Percentiles rank a stretch among this genome's conserved stretches.
These are phyloP conservation scores for Ditylenchus dipsaci DNA, from an alignment of 1,140 invertebrate species.

Conservation along the genomic window DNA sequence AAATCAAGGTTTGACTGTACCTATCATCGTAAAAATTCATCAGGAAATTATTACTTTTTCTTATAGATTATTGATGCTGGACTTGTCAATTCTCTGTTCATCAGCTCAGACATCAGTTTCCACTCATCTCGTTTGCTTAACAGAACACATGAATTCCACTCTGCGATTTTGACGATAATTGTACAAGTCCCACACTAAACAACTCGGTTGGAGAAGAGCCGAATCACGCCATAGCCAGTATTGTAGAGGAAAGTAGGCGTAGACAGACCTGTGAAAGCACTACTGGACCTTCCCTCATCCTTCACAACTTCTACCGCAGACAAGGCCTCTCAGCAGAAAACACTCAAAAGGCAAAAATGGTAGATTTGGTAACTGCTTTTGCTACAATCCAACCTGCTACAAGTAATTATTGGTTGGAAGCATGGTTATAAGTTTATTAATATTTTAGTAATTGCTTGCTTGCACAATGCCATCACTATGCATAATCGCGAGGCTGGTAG, in stretches of 20 bases:
- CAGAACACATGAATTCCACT: conserved; percentile 51
- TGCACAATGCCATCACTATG: conserved; percentile 70
- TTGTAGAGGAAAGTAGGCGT: not conserved
- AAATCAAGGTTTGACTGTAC: no score
- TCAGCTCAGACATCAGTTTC: conserved; percentile 48
- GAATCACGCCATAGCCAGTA: not conserved
- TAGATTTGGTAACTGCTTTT: conserved; percentile 46
- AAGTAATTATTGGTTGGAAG: conserved; percentile 13
- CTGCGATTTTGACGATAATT: conserved; percentile 14
- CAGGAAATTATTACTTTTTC: conserved; percentile 4
- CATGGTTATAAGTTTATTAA: no score
- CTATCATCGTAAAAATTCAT: not conserved
- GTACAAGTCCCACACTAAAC: conserved; percentile 5
- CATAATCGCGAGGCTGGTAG: conserved; percentile 68
- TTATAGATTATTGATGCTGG: conserved; percentile 54
- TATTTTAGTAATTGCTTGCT: conserved; percentile 63
- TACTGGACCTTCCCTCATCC: conserved; percentile 24
- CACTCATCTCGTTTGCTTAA: conserved; percentile 57
- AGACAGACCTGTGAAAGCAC: conserved; percentile 29
- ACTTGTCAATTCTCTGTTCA: conserved; percentile 50
- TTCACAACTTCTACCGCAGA: conserved; percentile 34
- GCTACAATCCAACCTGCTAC: conserved; percentile 48
- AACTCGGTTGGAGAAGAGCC: conserved; percentile 10
- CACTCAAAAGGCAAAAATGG: conserved; percentile 10
- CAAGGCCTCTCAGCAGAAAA: conserved; percentile 14